phyloP scores from a whole-genome alignment of 2,888 invertebrate genomes.

The Lycocerus yunnanus region DNA sequence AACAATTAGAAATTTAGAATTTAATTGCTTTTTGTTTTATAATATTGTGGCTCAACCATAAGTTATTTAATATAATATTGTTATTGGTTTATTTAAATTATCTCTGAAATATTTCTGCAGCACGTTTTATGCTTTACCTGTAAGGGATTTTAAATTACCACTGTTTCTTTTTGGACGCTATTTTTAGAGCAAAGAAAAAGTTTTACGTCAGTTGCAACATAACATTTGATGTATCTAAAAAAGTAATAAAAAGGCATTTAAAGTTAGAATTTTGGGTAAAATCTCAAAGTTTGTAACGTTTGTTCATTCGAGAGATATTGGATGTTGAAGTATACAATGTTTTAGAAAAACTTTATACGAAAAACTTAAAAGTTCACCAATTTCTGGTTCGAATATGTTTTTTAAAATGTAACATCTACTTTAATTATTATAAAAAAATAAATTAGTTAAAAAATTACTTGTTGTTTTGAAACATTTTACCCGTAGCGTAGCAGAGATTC shows the following conservation, averaged over 20 bases:
- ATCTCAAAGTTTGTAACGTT: slow-evolving; percentile 12
- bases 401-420: neutral
- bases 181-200: slow-evolving; percentile 4
- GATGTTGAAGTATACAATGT: slow-evolving; percentile 4
- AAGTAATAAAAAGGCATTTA: slow-evolving; percentile 20
- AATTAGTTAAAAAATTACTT: neutral
- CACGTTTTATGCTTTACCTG: neutral
- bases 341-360: slow-evolving; percentile 2
- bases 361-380: neutral
- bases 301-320: slow-evolving; percentile 6
- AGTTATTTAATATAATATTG: neutral
- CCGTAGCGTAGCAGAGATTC: too few relatives aligned
- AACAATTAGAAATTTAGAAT: slow-evolving; percentile 16
- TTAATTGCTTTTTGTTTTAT: neutral
- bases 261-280: slow-evolving; percentile 13
- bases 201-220: slow-evolving; percentile 15
- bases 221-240: slow-evolving; percentile 15
- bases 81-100: neutral
- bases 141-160: neutral
- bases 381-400: neutral
- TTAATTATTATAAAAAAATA: neutral
- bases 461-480: too few relatives aligned
- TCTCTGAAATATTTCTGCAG: neutral
- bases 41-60: neutral
- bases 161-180: neutral